These are phyloP conservation scores for Choloepus hoffmanni DNA, from an alignment of 2,113 vertebrate genomes.

Conservation along the genomic window DNA sequence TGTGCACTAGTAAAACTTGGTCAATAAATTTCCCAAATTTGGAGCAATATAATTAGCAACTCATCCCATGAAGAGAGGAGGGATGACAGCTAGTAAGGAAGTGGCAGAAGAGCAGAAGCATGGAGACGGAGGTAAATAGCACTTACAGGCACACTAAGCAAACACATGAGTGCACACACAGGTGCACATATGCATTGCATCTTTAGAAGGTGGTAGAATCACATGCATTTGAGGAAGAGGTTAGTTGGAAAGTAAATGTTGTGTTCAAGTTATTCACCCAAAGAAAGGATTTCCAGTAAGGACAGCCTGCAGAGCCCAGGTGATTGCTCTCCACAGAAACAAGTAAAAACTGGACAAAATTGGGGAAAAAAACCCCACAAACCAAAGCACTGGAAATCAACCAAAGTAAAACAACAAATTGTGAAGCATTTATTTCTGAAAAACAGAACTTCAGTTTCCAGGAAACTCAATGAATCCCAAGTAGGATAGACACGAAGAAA, in stretches of 20 bases:
- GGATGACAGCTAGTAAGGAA: too few relatives aligned
- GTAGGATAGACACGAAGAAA: neutral
- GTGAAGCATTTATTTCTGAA: neutral
- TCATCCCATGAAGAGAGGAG: too few relatives aligned
- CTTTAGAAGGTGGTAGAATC: neutral
- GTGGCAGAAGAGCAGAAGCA: too few relatives aligned
- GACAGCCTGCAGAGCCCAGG: neutral
- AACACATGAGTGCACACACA: neutral
- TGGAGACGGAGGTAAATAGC: too few relatives aligned
- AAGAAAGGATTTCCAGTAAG: neutral
- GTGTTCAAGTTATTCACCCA: neutral
- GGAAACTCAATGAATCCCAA: neutral
- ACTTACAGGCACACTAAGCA: too few relatives aligned
- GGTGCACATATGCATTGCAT: neutral
- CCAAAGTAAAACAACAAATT: neutral
- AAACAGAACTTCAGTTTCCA: neutral
- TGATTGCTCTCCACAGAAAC: neutral
- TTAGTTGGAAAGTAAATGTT: neutral
- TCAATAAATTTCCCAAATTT: too few relatives aligned
- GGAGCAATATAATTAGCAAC: too few relatives aligned
- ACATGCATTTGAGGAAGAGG: neutral
- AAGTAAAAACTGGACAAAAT: neutral
- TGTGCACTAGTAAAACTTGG: too few relatives aligned
- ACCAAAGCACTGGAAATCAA: neutral
- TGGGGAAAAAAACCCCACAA: neutral